A percentile compares a stretch with the other conserved stretches of the same genome.
Evolutionary conservation across 1,140 invertebrate genomes (phyloP).

Genomic region (Drosophila quadrilineata): DNA sequence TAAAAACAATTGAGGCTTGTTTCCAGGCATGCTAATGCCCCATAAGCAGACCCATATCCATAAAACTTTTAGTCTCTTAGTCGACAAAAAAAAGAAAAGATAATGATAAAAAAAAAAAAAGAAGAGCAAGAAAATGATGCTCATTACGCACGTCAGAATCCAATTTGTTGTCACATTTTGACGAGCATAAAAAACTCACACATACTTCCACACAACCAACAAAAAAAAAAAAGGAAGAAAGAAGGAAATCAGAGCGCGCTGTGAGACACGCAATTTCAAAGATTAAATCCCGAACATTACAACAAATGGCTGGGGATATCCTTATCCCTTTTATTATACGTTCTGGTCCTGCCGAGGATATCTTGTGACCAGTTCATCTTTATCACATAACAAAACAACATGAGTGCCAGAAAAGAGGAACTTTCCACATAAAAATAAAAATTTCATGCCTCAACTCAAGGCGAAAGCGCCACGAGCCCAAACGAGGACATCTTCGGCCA

Average conservation of each 20-base stretch:
- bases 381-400: slow-evolving; percentile 54
- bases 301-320: slow-evolving; percentile 35
- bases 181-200: slow-evolving; percentile 61
- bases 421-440: slow-evolving; percentile 73
- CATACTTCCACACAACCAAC: too few relatives aligned
- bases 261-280: slow-evolving; percentile 60
- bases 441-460: slow-evolving; percentile 64
- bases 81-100: not conserved
- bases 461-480: not conserved
- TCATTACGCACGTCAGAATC: slow-evolving; percentile 74
- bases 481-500: not conserved
- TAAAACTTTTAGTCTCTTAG: slow-evolving; percentile 17
- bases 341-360: not conserved
- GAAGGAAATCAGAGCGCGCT: slow-evolving; percentile 46
- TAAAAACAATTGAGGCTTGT: slow-evolving; percentile 12
- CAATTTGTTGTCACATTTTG: slow-evolving; percentile 75
- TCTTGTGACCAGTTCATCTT: slow-evolving; percentile 67
- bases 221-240: slow-evolving; percentile 8
- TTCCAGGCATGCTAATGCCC: not conserved
- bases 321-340: slow-evolving; percentile 45
- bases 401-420: slow-evolving; percentile 49
- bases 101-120: slow-evolving; percentile 9
- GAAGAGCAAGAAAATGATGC: slow-evolving; percentile 26
- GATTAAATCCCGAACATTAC: slow-evolving; percentile 73
- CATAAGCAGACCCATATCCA: slow-evolving; percentile 19